These are phyloP conservation scores for Centropyge bicolor DNA, from an alignment of 2,797 vertebrate species.

Conservation along the genomic window DNA sequence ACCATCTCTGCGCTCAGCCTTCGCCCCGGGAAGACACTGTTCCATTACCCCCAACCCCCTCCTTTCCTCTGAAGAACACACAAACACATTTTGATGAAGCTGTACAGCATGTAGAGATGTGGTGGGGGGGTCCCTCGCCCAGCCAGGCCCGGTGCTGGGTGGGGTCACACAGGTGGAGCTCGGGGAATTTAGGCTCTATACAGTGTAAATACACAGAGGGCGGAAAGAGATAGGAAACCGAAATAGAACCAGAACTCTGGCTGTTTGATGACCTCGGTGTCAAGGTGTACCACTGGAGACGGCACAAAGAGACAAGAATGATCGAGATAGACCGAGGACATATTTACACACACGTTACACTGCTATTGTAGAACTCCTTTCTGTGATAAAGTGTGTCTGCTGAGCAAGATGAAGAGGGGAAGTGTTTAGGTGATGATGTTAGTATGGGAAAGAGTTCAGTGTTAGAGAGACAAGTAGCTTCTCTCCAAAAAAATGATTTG, in stretches of 20 bases:
- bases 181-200: slow-evolving; percentile 38
- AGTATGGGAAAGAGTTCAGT: neutral
- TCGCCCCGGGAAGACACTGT: slow-evolving; percentile 69
- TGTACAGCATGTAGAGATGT: slow-evolving; percentile 31
- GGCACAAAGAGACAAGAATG: slow-evolving; percentile 20
- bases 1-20: slow-evolving; percentile 56
- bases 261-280: slow-evolving; percentile 45
- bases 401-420: neutral
- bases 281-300: slow-evolving; percentile 25
- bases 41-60: slow-evolving; percentile 59
- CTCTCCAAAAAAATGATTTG: neutral
- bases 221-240: slow-evolving; percentile 5
- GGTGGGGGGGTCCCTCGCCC: slow-evolving; percentile 30
- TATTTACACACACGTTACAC: slow-evolving; percentile 10
- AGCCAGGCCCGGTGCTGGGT: slow-evolving; percentile 33
- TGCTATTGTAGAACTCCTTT: neutral
- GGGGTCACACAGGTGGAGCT: slow-evolving; percentile 53
- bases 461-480: neutral
- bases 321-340: slow-evolving; percentile 5
- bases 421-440: neutral
- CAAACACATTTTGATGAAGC: slow-evolving; percentile 62
- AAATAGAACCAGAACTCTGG: slow-evolving; percentile 48
- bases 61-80: slow-evolving; percentile 40
- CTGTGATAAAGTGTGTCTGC: slow-evolving; percentile 4
- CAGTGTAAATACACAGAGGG: slow-evolving; percentile 27